These are phyloP conservation scores for Galagoides demidoff DNA, from an alignment of 2,797 vertebrate species.

Conservation along the genomic window DNA sequence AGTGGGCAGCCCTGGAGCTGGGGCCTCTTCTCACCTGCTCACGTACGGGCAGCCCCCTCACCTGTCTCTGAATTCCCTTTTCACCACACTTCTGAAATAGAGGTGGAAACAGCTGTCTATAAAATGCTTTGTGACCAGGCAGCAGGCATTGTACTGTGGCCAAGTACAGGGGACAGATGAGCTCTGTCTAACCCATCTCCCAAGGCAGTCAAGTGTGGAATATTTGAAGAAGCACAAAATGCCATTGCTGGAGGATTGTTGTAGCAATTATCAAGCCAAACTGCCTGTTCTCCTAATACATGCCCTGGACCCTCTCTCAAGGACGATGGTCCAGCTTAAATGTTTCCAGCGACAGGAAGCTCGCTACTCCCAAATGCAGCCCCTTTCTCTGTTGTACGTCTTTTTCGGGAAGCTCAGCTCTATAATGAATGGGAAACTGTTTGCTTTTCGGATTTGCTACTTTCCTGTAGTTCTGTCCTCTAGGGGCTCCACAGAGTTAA, in stretches of 20 bases:
- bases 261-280: background rate
- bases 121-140: constrained; percentile 66
- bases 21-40: constrained; percentile 31
- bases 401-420: background rate
- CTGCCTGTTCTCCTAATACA: background rate
- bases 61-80: constrained; percentile 70
- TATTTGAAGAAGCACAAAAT: constrained; percentile 64
- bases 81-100: constrained; percentile 67
- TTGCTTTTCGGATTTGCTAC: background rate
- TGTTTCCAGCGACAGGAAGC: background rate
- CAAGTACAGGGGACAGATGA: constrained; percentile 65
- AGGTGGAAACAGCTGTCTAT: constrained; percentile 73
- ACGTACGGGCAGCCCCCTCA: background rate
- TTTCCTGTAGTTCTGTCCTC: background rate
- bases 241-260: constrained; percentile 20
- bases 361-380: background rate
- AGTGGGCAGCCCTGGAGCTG: background rate
- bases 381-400: background rate
- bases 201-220: constrained; percentile 51
- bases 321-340: background rate
- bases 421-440: background rate
- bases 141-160: constrained; percentile 53
- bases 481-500: background rate
- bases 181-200: constrained; percentile 59
- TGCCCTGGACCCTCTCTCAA: background rate